Conservation (phyloP, 2,113 vertebrate species). For the Microcebus murinus region DNA sequence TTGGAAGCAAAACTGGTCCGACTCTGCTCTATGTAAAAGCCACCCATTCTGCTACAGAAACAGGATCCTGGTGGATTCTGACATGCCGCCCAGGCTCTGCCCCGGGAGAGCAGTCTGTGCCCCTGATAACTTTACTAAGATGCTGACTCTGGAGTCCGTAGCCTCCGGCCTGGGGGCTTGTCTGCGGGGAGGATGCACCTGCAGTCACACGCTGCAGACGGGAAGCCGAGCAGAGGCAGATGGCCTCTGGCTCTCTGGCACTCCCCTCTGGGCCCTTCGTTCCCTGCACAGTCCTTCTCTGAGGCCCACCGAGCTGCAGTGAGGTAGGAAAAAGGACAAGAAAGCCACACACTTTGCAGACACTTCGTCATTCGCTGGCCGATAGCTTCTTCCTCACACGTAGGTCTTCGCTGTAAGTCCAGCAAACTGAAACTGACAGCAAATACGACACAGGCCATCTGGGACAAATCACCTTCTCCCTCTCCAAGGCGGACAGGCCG, state of each 20-base stretch:
- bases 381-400: background rate
- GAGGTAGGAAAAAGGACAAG: background rate
- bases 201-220: background rate
- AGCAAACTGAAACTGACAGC: background rate
- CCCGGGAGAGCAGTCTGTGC: background rate
- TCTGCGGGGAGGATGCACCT: background rate
- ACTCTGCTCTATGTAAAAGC: background rate
- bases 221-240: background rate
- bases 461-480: background rate
- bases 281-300: background rate
- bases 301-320: background rate
- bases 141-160: background rate
- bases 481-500: too few relatives aligned
- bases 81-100: background rate
- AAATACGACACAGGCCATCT: background rate
- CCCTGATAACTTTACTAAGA: background rate
- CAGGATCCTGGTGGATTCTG: background rate
- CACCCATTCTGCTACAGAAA: background rate
- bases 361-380: rapidly evolving
- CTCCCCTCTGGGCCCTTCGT: background rate
- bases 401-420: background rate
- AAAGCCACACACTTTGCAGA: background rate
- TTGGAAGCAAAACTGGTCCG: background rate
- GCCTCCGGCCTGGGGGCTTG: background rate
- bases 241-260: background rate